phyloP scores from a whole-genome alignment of 2,113 vertebrate genomes.

The Tetraodon nigroviridis region DNA sequence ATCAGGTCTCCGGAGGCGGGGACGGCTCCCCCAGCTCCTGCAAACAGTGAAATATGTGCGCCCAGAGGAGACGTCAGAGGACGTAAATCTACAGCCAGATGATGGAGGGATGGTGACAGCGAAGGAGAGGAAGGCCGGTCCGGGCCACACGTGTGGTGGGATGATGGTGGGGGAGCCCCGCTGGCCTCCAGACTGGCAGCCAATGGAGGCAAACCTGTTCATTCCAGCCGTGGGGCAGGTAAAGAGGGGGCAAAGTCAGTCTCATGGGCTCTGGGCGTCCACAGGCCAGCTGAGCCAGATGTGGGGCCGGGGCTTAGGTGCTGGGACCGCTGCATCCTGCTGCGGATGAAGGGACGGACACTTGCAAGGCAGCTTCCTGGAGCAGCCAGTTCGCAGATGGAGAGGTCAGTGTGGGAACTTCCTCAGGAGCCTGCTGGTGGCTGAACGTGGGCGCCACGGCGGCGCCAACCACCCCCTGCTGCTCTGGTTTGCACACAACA shows the following conservation, averaged over 20 bases:
- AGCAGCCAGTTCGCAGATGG: slow-evolving; percentile 15
- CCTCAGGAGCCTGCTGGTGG: not conserved
- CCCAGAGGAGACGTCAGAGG: slow-evolving; percentile 25
- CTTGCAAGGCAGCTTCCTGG: slow-evolving; percentile 18
- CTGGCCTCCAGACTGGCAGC: slow-evolving; percentile 37
- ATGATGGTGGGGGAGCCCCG: slow-evolving; percentile 37
- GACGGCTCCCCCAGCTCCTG: not conserved
- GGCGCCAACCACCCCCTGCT: too few relatives aligned
- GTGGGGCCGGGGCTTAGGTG: slow-evolving; percentile 9
- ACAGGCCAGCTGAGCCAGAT: slow-evolving; percentile 40
- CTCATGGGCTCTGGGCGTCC: slow-evolving; percentile 41
- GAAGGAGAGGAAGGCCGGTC: not conserved
- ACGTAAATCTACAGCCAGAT: slow-evolving; percentile 40
- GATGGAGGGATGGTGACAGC: not conserved
- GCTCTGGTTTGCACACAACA: not conserved
- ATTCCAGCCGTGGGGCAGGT: slow-evolving; percentile 54
- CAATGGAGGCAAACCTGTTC: slow-evolving; percentile 61
- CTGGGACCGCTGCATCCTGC: slow-evolving; percentile 10
- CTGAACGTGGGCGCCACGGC: too few relatives aligned
- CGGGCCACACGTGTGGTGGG: slow-evolving; percentile 29
- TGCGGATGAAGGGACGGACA: slow-evolving; percentile 31
- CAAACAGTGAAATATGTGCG: not conserved
- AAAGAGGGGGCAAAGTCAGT: slow-evolving; percentile 58
- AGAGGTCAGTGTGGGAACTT: not conserved
- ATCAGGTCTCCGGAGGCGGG: slow-evolving; percentile 28